A percentile compares a stretch with the other conserved stretches of the same genome.
phyloP scores from a whole-genome alignment of 2,797 vertebrate species.

The Premnoplex brunnescens region DNA sequence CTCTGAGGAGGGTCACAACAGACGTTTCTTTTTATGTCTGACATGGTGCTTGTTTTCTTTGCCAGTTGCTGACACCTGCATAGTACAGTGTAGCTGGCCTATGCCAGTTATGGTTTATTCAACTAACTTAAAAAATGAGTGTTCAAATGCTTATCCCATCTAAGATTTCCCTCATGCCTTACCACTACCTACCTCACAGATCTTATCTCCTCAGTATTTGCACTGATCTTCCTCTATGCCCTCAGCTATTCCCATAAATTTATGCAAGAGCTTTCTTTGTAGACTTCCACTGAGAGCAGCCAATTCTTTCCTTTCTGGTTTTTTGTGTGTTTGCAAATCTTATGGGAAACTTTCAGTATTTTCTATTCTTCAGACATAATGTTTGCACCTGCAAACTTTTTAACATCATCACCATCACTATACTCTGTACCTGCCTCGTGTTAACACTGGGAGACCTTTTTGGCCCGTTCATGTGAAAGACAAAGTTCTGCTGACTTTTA shows the following conservation, averaged over 20 bases:
- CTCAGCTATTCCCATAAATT: background rate
- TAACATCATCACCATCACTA: background rate
- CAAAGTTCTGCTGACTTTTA: background rate
- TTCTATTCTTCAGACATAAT: background rate
- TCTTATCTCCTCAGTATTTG: background rate
- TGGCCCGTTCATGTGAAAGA: background rate
- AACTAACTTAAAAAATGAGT: background rate
- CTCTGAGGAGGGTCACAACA: background rate
- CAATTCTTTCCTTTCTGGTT: background rate
- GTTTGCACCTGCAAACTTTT: background rate
- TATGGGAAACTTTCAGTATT: background rate
- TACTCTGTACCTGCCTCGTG: background rate
- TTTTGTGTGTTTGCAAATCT: slow-evolving; percentile 4
- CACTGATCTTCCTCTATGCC: background rate
- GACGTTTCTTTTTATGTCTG: background rate
- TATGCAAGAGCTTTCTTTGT: background rate
- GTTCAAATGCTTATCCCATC: background rate
- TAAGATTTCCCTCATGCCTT: background rate
- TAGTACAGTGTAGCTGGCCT: background rate
- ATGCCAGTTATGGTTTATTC: background rate
- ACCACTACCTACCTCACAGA: background rate
- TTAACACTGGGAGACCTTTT: background rate
- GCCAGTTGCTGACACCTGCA: background rate
- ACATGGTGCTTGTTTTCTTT: background rate
- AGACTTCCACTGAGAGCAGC: background rate